Percentiles rank a stretch among this genome's conserved stretches.
These are phyloP conservation scores for Odontothrips loti DNA, from an alignment of 2,888 invertebrate species.

Conservation along the genomic window DNA sequence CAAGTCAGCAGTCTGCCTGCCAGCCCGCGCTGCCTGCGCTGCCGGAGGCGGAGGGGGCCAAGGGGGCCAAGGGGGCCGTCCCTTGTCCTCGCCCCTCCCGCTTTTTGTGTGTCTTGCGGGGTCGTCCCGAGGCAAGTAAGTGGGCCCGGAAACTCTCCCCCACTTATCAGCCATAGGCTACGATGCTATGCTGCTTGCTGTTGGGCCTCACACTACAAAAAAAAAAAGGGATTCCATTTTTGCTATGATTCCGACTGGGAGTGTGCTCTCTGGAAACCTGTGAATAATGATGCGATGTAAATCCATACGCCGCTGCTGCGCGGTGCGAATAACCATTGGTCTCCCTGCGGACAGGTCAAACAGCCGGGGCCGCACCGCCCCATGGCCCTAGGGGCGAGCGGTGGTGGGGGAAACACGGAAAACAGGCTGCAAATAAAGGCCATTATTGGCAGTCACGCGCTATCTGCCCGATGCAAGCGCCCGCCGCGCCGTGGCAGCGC, in stretches of 20 bases:
- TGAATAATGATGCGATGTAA: no score
- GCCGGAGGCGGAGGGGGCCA: background rate
- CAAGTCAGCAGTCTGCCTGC: background rate
- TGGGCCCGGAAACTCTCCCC: no score
- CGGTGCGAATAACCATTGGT: background rate
- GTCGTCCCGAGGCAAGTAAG: no score
- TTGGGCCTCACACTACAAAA: background rate
- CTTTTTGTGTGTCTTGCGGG: slow-evolving; percentile 17
- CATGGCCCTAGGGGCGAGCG: no score
- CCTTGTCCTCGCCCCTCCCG: background rate
- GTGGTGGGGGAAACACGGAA: background rate
- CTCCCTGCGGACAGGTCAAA: background rate
- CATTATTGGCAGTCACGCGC: slow-evolving; percentile 13
- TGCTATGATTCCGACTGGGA: no score
- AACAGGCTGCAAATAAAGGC: background rate
- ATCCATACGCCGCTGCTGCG: background rate
- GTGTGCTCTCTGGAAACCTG: no score
- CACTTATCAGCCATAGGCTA: no score
- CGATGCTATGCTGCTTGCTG: no score
- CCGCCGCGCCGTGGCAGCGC: background rate
- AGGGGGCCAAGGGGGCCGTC: background rate
- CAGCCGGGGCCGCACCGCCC: no score
- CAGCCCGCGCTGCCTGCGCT: background rate
- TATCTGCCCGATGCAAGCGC: background rate
- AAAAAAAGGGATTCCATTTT: background rate